Evolutionary conservation across 2,888 invertebrate species (phyloP).

Genomic region (Bhutanitis thaidina): DNA sequence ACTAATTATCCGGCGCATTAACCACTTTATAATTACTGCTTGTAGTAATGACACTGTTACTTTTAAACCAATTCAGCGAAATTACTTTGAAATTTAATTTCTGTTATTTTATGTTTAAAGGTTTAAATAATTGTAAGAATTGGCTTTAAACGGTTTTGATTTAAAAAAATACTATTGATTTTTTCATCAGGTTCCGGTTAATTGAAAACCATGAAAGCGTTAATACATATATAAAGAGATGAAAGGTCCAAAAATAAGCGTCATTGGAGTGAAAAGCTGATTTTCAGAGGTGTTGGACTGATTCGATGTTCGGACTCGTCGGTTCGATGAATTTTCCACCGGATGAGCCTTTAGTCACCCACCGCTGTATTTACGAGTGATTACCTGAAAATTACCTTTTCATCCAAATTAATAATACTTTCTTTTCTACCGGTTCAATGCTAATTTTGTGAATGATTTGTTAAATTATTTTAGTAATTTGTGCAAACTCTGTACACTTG

Average conservation of each 20-base stretch:
- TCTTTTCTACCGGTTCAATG: not conserved
- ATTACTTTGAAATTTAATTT: too few relatives aligned
- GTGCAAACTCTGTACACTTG: too few relatives aligned
- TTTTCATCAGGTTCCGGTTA: conserved; percentile 8
- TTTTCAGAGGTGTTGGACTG: conserved; percentile 77
- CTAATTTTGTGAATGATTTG: too few relatives aligned
- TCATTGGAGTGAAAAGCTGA: conserved; percentile 69
- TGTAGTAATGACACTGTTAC: too few relatives aligned
- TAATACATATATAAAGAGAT: conserved; percentile 68
- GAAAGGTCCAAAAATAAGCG: conserved; percentile 76
- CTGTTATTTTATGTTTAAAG: too few relatives aligned
- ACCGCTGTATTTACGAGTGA: conserved; percentile 73
- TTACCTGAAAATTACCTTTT: conserved; percentile 66
- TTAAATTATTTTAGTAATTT: too few relatives aligned
- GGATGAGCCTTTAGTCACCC: conserved; percentile 65
- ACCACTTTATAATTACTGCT: too few relatives aligned
- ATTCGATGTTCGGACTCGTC: conserved; percentile 69
- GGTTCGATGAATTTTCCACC: conserved; percentile 78
- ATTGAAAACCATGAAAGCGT: conserved; percentile 52
- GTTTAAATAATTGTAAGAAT: too few relatives aligned
- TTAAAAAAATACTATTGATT: not conserved
- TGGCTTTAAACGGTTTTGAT: too few relatives aligned
- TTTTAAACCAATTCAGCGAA: too few relatives aligned
- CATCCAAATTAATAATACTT: conserved; percentile 45
- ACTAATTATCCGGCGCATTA: not conserved